Conservation (phyloP, 2,888 invertebrate species). For the Drosophila fulvimacula region DNA sequence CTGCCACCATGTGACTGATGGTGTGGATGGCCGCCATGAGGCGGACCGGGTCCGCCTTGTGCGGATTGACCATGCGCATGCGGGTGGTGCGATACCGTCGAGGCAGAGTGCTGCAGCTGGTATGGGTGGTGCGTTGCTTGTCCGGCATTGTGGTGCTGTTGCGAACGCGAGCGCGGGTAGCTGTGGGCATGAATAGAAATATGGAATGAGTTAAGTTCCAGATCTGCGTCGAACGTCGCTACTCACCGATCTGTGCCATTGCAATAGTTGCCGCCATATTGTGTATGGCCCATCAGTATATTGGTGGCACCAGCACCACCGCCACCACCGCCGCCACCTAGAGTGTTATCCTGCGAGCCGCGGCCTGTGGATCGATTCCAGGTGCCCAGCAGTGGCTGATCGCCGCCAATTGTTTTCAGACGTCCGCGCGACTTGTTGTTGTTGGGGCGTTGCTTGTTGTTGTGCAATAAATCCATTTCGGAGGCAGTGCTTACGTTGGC, state of each 20-base stretch:
- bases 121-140: constrained; percentile 67
- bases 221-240: too few species aligned
- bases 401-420: constrained; percentile 87
- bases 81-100: constrained; percentile 75
- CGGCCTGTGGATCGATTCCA: constrained; percentile 87
- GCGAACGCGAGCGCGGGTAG: constrained; percentile 79
- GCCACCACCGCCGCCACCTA: constrained; percentile 84
- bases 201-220: background rate
- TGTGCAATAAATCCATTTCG: constrained; percentile 88
- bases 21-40: constrained; percentile 67
- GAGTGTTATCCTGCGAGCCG: constrained; percentile 86
- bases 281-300: constrained; percentile 85
- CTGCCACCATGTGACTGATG: constrained; percentile 61
- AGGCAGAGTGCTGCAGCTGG: constrained; percentile 76
- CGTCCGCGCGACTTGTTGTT: constrained; percentile 87
- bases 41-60: constrained; percentile 63
- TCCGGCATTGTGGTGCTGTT: constrained; percentile 67
- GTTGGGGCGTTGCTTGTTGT: constrained; percentile 86
- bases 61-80: constrained; percentile 67
- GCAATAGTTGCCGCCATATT: constrained; percentile 88
- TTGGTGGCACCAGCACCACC: constrained; percentile 78
- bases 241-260: constrained; percentile 89
- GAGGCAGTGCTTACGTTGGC: constrained; percentile 87
- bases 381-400: constrained; percentile 90
- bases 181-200: constrained; percentile 31